A percentile compares a stretch with the other conserved stretches of the same genome.
These are phyloP conservation scores for Crotalus horridus DNA, from an alignment of 2,113 vertebrate species.

Conservation along the genomic window DNA sequence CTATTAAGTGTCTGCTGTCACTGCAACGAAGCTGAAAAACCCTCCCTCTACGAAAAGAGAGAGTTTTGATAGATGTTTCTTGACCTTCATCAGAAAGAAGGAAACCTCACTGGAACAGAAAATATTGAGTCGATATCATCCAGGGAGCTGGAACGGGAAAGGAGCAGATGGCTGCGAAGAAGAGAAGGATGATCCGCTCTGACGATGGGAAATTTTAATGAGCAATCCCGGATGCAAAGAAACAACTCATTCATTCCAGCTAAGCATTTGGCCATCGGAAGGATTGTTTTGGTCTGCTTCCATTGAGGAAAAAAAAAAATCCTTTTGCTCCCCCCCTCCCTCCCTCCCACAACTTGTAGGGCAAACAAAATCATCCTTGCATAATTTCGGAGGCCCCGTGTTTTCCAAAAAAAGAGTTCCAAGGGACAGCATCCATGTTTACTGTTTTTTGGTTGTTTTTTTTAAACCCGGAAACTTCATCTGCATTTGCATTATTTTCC, in stretches of 20 bases:
- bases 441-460: too few species aligned
- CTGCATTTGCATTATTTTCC: neutral
- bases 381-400: too few species aligned
- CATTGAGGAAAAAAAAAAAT: too few species aligned
- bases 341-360: too few species aligned
- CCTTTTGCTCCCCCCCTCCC: neutral
- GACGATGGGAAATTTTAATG: conserved; percentile 6
- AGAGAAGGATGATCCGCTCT: conserved; percentile 12
- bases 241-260: conserved; percentile 14
- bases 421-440: neutral
- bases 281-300: conserved; percentile 1
- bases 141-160: conserved; percentile 2
- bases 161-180: conserved; percentile 13
- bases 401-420: neutral
- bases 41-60: neutral
- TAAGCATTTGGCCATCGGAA: neutral
- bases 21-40: neutral
- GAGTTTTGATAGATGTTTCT: neutral
- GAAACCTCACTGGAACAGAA: neutral
- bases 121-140: neutral
- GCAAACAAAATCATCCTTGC: neutral
- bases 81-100: neutral
- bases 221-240: conserved; percentile 22
- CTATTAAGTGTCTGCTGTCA: neutral
- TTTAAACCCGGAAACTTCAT: neutral